Percentiles rank a stretch among this genome's conserved stretches.
phyloP scores from a whole-genome alignment of 2,797 vertebrate genomes.

The Cygnus olor region DNA sequence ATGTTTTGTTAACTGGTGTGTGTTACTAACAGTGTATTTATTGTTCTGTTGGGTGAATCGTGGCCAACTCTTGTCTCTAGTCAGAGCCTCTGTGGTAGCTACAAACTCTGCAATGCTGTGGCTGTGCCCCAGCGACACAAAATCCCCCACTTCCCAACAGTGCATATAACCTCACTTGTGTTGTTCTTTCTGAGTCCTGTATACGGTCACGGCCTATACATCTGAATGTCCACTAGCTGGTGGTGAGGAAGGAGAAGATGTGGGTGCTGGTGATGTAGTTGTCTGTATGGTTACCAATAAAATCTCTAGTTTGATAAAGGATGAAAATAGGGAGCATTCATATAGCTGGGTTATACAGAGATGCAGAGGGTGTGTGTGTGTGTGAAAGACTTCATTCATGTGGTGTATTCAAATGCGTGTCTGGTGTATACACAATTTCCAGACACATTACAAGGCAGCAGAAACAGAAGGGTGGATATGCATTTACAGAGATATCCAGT shows the following conservation, averaged over 20 bases:
- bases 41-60: background rate
- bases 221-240: background rate
- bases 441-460: background rate
- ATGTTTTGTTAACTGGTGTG: background rate
- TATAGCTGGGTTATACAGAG: background rate
- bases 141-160: background rate
- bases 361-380: background rate
- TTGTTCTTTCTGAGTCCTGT: background rate
- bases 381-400: background rate
- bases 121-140: background rate
- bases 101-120: background rate
- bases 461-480: background rate
- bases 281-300: background rate
- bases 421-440: constrained; percentile 5
- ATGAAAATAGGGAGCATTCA: background rate
- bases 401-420: constrained; percentile 17
- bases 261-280: background rate
- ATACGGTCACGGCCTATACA: background rate
- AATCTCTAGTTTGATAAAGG: background rate
- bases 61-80: background rate
- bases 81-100: background rate
- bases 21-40: background rate
- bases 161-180: background rate
- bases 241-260: background rate
- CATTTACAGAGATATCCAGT: background rate